Evolutionary conservation across 2,113 vertebrate species (phyloP).

Genomic region (Podilymbus podiceps): DNA sequence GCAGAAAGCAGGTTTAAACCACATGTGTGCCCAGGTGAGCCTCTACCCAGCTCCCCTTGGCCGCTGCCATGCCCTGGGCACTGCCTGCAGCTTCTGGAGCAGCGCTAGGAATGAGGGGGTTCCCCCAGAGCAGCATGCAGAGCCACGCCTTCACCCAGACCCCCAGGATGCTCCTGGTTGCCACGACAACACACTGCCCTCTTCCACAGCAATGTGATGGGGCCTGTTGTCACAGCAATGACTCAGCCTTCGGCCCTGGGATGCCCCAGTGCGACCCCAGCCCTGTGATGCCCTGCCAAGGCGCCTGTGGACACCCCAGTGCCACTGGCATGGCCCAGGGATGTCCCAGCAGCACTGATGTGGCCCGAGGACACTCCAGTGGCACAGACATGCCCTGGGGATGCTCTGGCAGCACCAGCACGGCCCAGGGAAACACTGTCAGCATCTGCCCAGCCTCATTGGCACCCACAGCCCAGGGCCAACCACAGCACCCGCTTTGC

Average conservation of each 20-base stretch:
- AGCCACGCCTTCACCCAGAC: fast-evolving
- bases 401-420: not conserved
- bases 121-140: not conserved
- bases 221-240: not conserved
- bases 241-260: not conserved
- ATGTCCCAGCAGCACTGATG: not conserved
- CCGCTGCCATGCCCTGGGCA: fast-evolving
- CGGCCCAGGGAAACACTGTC: not conserved
- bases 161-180: not conserved
- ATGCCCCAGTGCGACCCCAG: not conserved
- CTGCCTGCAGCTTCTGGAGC: not conserved
- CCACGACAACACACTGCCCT: fast-evolving
- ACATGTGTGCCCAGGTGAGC: fast-evolving
- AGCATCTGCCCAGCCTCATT: not conserved
- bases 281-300: fast-evolving
- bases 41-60: not conserved
- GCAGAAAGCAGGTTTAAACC: not conserved
- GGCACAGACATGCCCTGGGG: not conserved
- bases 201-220: not conserved
- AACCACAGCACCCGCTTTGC: not conserved
- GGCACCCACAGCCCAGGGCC: not conserved
- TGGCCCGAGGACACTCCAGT: not conserved
- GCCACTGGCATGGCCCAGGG: not conserved
- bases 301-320: not conserved
- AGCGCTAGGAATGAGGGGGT: fast-evolving